Evolutionary conservation across 2,888 invertebrate species (phyloP).

Genomic region (Brachylomia viminalis): DNA sequence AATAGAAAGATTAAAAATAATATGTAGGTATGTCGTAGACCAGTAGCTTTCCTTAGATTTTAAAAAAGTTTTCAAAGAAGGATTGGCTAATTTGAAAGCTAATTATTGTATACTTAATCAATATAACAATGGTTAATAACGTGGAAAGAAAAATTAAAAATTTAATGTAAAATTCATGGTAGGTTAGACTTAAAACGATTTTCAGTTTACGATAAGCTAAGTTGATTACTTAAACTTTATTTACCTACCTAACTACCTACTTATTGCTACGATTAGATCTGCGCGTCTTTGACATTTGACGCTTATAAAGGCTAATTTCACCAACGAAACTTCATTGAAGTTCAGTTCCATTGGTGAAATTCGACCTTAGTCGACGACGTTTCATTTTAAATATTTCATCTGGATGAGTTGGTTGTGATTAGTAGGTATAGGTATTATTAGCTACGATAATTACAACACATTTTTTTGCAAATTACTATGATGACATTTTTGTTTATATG

Average conservation of each 20-base stretch:
- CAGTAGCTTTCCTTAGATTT: neutral
- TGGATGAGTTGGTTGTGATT: neutral
- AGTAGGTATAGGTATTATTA: neutral
- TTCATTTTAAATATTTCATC: too few relatives aligned
- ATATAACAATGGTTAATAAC: neutral
- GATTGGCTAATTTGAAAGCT: neutral
- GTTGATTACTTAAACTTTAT: conserved; percentile 34
- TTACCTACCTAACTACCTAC: neutral
- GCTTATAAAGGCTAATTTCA: neutral
- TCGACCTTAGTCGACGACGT: neutral
- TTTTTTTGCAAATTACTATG: too few relatives aligned
- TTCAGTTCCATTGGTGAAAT: neutral
- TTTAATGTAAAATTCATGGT: conserved; percentile 20
- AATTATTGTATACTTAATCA: neutral
- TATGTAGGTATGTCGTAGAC: too few relatives aligned
- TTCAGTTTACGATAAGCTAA: conserved; percentile 30
- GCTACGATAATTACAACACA: neutral
- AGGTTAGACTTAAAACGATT: conserved; percentile 20
- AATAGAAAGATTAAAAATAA: too few relatives aligned
- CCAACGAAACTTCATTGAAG: neutral
- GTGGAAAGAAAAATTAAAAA: conserved; percentile 12
- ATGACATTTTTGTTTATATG: neutral
- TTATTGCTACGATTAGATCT: neutral
- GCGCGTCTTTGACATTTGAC: conserved; percentile 4
- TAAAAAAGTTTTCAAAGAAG: too few relatives aligned